phyloP scores from a whole-genome alignment of 2,113 vertebrate genomes.

The Tychaedon coryphoeus region DNA sequence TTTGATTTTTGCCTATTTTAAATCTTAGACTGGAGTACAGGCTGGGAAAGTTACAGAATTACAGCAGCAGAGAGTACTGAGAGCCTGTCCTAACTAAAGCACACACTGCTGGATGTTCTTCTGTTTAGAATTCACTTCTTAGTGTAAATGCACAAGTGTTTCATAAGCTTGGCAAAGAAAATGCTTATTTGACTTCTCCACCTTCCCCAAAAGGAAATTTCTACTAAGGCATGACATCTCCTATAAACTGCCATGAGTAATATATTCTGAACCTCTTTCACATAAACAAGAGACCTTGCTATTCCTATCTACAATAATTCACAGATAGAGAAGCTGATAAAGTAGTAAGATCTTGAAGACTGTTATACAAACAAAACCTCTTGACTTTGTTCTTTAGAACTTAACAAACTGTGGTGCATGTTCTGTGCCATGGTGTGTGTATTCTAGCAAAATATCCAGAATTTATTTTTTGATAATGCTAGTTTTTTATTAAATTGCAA shows the following conservation, averaged over 20 bases:
- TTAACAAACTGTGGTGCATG: not conserved
- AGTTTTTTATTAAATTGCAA: not conserved
- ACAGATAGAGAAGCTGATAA: not conserved
- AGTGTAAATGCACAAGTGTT: not conserved
- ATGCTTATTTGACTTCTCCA: not conserved
- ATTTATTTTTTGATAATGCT: not conserved
- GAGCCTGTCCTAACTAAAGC: not conserved
- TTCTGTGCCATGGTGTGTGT: not conserved
- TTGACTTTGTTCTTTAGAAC: not conserved
- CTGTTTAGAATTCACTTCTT: not conserved
- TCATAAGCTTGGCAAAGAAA: not conserved
- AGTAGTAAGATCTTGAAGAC: not conserved
- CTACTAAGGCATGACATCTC: slow-evolving; percentile 8
- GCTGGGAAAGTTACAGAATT: not conserved
- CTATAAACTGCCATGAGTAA: not conserved
- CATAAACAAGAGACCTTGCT: not conserved
- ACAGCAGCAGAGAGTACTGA: not conserved
- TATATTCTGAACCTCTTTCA: not conserved
- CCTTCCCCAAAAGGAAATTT: slow-evolving; percentile 15
- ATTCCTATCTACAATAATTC: not conserved
- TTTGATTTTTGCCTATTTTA: not conserved
- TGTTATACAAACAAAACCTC: not conserved
- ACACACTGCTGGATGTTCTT: not conserved
- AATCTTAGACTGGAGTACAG: not conserved
- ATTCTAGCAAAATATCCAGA: not conserved